phyloP scores from a whole-genome alignment of 2,113 vertebrate species.

The Helogale parvula region DNA sequence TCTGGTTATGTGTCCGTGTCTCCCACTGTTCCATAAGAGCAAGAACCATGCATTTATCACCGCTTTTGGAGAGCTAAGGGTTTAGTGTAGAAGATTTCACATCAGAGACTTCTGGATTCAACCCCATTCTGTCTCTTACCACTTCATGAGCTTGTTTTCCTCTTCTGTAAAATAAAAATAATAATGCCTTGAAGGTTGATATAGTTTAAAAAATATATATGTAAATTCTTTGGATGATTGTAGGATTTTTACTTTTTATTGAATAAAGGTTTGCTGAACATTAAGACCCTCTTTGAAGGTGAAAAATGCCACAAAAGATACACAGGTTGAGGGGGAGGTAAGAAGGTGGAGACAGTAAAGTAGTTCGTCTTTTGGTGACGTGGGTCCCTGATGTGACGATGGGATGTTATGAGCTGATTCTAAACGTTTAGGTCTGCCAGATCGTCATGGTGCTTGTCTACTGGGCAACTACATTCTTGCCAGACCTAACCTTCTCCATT shows the following conservation, averaged over 20 bases:
- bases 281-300: neutral
- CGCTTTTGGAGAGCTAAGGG: neutral
- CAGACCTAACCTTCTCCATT: neutral
- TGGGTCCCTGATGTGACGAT: neutral
- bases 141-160: neutral
- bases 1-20: neutral
- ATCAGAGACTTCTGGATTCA: neutral
- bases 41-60: neutral
- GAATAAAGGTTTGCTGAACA: neutral
- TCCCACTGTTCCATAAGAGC: neutral
- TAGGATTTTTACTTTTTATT: neutral
- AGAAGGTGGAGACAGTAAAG: neutral
- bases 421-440: neutral
- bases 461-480: neutral
- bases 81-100: slow-evolving; percentile 6
- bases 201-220: neutral
- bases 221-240: neutral
- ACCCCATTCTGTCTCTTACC: neutral
- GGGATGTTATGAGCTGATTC: neutral
- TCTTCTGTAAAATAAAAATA: neutral
- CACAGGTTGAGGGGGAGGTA: neutral
- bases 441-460: neutral
- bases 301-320: neutral
- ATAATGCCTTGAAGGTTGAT: neutral
- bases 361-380: neutral